Conservation (phyloP, 2,797 vertebrate species). For the Falco novaeseelandiae region DNA sequence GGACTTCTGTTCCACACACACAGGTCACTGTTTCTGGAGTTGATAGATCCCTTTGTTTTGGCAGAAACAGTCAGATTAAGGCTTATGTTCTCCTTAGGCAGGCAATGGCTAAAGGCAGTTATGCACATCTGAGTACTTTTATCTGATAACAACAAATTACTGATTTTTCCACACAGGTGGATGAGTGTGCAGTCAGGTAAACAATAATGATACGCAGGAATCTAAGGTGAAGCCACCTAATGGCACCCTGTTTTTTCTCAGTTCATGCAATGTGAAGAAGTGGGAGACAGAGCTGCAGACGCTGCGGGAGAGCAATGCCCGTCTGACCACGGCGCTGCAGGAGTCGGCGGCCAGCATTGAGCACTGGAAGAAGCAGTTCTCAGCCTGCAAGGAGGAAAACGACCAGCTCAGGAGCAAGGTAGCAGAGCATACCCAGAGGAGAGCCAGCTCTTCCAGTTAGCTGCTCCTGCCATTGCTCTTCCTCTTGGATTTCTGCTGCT, state of each 20-base stretch:
- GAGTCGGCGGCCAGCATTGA: constrained; percentile 91
- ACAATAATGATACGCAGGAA: fast-evolving
- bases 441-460: not conserved
- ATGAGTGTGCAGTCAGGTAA: not conserved
- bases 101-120: not conserved
- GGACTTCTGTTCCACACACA: not conserved
- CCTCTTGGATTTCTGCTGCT: not conserved
- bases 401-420: constrained; percentile 90
- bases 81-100: not conserved
- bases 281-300: constrained; percentile 94
- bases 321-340: constrained; percentile 87
- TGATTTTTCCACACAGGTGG: fast-evolving
- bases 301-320: constrained; percentile 90
- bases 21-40: not conserved
- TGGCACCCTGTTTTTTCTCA: constrained; percentile 23
- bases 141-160: not conserved
- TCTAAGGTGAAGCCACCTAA: not conserved
- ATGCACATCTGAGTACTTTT: not conserved
- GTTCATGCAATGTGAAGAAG: constrained; percentile 90
- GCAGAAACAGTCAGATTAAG: not conserved
- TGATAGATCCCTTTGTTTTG: not conserved
- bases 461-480: not conserved
- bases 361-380: constrained; percentile 93
- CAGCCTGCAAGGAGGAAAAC: constrained; percentile 89
- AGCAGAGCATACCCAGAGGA: not conserved